A percentile compares a stretch with the other conserved stretches of the same genome.
These are phyloP conservation scores for Exephanes ischioxanthus DNA, from an alignment of 2,888 invertebrate genomes.

Conservation along the genomic window DNA sequence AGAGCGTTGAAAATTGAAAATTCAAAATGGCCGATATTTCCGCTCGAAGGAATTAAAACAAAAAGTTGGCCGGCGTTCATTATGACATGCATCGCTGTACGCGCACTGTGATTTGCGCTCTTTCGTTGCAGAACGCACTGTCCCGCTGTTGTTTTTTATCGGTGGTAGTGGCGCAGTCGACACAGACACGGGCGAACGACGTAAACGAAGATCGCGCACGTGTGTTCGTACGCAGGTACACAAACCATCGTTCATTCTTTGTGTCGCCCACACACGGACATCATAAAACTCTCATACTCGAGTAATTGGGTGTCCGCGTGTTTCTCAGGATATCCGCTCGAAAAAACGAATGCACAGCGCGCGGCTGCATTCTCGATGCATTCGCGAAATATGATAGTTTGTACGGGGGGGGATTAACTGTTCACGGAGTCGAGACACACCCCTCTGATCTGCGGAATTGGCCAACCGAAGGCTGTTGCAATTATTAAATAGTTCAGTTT, in stretches of 20 bases:
- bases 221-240: constrained; percentile 11
- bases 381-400: constrained; percentile 34
- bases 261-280: constrained; percentile 55
- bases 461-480: neutral
- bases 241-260: constrained; percentile 57
- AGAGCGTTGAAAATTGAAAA: constrained; percentile 85
- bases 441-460: neutral
- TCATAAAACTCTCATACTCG: constrained; percentile 62
- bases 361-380: neutral
- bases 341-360: constrained; percentile 30
- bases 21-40: constrained; percentile 85
- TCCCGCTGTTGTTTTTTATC: constrained; percentile 61
- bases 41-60: constrained; percentile 85
- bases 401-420: neutral
- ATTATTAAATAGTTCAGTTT: neutral
- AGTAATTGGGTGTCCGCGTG: constrained; percentile 64
- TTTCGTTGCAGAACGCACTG: constrained; percentile 72
- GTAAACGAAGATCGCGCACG: constrained; percentile 20
- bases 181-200: constrained; percentile 54
- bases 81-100: constrained; percentile 84
- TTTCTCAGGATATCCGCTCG: constrained; percentile 65
- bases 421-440: neutral
- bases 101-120: constrained; percentile 83
- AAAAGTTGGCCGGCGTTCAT: constrained; percentile 84
- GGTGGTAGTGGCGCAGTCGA: constrained; percentile 20